Conservation (phyloP, 2,888 invertebrate genomes). For the Mesochorus sp. region DNA sequence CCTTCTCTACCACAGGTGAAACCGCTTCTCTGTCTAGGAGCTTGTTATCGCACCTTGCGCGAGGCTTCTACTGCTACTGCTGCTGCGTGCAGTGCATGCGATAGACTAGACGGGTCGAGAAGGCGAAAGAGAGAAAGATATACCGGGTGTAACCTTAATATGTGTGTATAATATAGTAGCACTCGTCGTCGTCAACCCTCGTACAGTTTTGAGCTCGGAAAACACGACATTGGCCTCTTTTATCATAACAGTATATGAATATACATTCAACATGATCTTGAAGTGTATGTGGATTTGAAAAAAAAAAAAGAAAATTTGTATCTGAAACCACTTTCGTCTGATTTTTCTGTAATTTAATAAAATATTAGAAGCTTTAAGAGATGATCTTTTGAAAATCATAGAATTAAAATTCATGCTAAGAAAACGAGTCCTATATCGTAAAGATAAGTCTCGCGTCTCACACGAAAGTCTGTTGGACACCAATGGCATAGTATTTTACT, state of each 20-base stretch:
- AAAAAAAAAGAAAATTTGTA: too few relatives aligned
- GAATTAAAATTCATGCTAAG: too few relatives aligned
- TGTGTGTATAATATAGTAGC: not conserved
- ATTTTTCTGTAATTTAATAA: too few relatives aligned
- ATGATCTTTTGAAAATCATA: too few relatives aligned
- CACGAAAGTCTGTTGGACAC: too few relatives aligned
- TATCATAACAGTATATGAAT: not conserved
- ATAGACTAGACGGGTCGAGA: conserved; percentile 68
- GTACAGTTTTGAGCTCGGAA: conserved; percentile 11
- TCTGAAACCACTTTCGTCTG: too few relatives aligned
- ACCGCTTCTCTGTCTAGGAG: conserved; percentile 69
- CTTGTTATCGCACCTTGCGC: conserved; percentile 76
- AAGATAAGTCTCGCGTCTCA: too few relatives aligned
- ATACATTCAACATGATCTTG: not conserved
- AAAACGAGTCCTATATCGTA: too few relatives aligned
- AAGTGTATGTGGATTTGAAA: not conserved
- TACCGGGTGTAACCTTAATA: conserved; percentile 52
- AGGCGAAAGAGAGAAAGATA: conserved; percentile 49
- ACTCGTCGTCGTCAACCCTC: conserved; percentile 20
- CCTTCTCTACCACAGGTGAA: conserved; percentile 9
- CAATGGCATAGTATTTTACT: too few relatives aligned
- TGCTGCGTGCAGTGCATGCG: conserved; percentile 32
- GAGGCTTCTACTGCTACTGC: conserved; percentile 52
- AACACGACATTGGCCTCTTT: not conserved
- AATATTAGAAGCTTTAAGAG: too few relatives aligned